Evolutionary conservation across 2,797 vertebrate genomes (phyloP).

Genomic region (Lemur catta): DNA sequence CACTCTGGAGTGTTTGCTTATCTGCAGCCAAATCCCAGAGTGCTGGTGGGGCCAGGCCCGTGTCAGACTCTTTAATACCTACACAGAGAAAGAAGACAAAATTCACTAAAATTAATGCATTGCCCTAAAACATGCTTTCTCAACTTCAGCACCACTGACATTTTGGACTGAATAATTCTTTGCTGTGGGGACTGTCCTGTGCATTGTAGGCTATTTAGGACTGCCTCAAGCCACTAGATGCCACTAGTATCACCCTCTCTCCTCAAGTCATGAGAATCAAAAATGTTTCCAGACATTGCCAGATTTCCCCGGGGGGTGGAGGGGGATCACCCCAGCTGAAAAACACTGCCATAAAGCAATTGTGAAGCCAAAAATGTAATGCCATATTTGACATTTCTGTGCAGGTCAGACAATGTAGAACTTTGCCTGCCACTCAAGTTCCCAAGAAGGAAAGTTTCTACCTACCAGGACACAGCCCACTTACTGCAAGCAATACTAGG

Average conservation of each 20-base stretch:
- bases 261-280: background rate
- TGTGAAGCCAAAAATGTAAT: background rate
- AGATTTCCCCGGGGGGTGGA: background rate
- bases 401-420: background rate
- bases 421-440: background rate
- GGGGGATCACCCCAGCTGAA: background rate
- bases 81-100: background rate
- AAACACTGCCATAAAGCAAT: background rate
- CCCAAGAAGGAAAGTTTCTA: constrained; percentile 29
- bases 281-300: background rate
- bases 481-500: constrained; percentile 1
- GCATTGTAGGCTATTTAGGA: background rate
- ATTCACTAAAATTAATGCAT: background rate
- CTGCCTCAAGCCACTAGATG: background rate
- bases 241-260: background rate
- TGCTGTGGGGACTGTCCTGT: background rate
- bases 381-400: background rate
- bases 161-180: background rate
- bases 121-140: background rate
- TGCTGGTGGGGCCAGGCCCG: constrained; percentile 97
- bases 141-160: background rate
- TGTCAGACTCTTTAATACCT: constrained; percentile 99
- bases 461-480: background rate
- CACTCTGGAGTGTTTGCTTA: constrained; percentile 98
- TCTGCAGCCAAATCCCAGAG: constrained; percentile 99